phyloP scores from a whole-genome alignment of 2,797 vertebrate genomes.

The Molossus molossus region DNA sequence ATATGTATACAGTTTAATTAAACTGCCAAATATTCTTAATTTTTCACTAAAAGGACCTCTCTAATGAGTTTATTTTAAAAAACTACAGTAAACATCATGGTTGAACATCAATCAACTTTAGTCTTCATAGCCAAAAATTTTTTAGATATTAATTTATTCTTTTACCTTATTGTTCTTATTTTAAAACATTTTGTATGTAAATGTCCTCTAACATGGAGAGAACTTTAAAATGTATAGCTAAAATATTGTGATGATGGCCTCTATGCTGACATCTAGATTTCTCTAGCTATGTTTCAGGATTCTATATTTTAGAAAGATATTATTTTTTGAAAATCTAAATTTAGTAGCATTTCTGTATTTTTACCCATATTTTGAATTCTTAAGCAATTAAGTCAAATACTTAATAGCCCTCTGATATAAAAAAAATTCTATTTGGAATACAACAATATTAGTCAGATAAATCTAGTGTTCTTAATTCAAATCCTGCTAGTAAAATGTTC shows the following conservation, averaged over 20 bases:
- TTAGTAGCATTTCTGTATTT: slow-evolving; percentile 26
- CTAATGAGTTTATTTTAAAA: background rate
- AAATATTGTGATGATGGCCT: background rate
- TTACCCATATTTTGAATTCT: slow-evolving; percentile 10
- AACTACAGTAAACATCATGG: too few species aligned
- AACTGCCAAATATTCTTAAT: slow-evolving; percentile 43
- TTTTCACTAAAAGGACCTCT: slow-evolving; percentile 48
- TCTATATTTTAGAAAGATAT: slow-evolving; percentile 20
- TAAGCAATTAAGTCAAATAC: slow-evolving; percentile 13
- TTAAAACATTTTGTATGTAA: background rate
- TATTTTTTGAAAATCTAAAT: slow-evolving; percentile 39
- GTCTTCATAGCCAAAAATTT: background rate
- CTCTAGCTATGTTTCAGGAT: slow-evolving; percentile 14
- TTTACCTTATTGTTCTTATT: slow-evolving; percentile 11
- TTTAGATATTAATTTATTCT: slow-evolving; percentile 7
- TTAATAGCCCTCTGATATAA: slow-evolving; percentile 2
- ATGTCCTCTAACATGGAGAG: background rate
- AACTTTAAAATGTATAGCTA: background rate
- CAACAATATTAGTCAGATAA: background rate
- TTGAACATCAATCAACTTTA: background rate
- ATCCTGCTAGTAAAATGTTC: slow-evolving; percentile 31
- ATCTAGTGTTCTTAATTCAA: slow-evolving; percentile 54
- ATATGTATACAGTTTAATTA: slow-evolving; percentile 5
- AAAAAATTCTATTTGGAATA: slow-evolving; percentile 4
- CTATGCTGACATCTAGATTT: background rate